A percentile compares a stretch with the other conserved stretches of the same genome.
These are phyloP conservation scores for Eciton burchellii DNA, from an alignment of 1,140 invertebrate genomes.

Conservation along the genomic window DNA sequence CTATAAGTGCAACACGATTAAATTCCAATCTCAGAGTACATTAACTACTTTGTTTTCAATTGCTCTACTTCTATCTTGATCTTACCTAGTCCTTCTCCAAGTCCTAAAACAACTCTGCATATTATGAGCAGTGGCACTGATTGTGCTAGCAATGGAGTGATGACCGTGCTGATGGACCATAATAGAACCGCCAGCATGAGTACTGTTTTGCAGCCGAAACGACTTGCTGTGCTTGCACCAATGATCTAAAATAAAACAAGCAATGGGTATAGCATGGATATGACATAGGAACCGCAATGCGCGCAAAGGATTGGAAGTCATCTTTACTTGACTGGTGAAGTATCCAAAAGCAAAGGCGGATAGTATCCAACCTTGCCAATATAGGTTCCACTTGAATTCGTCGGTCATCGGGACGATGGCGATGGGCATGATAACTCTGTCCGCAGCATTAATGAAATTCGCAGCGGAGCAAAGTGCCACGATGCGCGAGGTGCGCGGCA, in stretches of 20 bases:
- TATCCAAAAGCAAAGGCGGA: constrained; percentile 93
- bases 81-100: constrained; percentile 92
- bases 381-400: constrained; percentile 90
- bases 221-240: constrained; percentile 90
- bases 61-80: neutral
- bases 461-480: constrained; percentile 91
- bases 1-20: constrained; percentile 81
- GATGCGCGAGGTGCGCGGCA: constrained; percentile 87
- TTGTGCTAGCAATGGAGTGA: constrained; percentile 90
- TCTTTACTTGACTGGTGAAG: constrained; percentile 90
- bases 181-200: constrained; percentile 90
- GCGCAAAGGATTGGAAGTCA: constrained; percentile 16
- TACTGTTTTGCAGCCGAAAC: constrained; percentile 91
- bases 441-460: constrained; percentile 93
- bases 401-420: constrained; percentile 92
- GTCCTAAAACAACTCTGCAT: constrained; percentile 89
- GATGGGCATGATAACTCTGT: constrained; percentile 93
- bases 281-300: neutral
- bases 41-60: neutral
- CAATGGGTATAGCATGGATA: constrained; percentile 13
- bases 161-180: constrained; percentile 91
- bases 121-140: constrained; percentile 88
- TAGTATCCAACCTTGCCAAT: constrained; percentile 92
- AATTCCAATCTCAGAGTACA: neutral
- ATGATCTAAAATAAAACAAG: constrained; percentile 85